These are phyloP conservation scores for Phyllotreta cruciferae DNA, from an alignment of 2,888 invertebrate species.

Conservation along the genomic window DNA sequence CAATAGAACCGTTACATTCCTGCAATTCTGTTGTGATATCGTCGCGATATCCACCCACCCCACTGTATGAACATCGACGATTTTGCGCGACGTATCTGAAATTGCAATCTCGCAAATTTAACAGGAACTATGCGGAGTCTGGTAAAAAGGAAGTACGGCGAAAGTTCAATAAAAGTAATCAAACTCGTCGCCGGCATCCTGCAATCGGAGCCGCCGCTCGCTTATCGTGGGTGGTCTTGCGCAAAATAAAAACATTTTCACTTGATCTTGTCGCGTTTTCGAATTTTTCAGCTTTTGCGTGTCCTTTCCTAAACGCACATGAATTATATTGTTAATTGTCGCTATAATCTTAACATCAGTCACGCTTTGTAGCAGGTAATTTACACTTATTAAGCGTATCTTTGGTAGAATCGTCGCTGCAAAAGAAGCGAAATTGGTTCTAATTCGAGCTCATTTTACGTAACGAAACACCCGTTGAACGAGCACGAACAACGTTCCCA, in stretches of 20 bases:
- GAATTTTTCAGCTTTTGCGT: background rate
- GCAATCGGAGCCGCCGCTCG: conserved; percentile 2
- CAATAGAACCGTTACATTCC: too few species aligned
- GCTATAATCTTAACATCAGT: background rate
- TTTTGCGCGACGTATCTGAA: conserved; percentile 19
- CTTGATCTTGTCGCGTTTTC: background rate
- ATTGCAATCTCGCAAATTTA: conserved; percentile 24
- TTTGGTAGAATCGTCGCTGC: background rate
- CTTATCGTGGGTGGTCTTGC: conserved; percentile 19
- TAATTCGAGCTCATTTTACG: conserved; percentile 2
- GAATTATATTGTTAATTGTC: too few species aligned
- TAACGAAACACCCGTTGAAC: conserved; percentile 24
- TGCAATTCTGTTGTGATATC: too few species aligned
- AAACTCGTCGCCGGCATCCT: conserved; percentile 30
- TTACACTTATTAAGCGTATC: conserved; percentile 2
- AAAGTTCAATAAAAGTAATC: conserved; percentile 31
- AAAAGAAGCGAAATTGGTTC: background rate
- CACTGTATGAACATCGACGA: background rate
- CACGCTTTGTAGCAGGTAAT: background rate
- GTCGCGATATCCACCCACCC: background rate
- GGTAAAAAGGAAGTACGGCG: conserved; percentile 34
- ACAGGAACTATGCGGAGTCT: conserved; percentile 11
- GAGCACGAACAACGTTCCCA: conserved; percentile 22
- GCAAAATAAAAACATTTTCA: conserved; percentile 14
- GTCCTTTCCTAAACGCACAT: background rate